Evolutionary conservation across 2,113 vertebrate species (phyloP), one percentile per base, ranked within the genome.

Genomic region (Laticauda colubrina): DNA sequence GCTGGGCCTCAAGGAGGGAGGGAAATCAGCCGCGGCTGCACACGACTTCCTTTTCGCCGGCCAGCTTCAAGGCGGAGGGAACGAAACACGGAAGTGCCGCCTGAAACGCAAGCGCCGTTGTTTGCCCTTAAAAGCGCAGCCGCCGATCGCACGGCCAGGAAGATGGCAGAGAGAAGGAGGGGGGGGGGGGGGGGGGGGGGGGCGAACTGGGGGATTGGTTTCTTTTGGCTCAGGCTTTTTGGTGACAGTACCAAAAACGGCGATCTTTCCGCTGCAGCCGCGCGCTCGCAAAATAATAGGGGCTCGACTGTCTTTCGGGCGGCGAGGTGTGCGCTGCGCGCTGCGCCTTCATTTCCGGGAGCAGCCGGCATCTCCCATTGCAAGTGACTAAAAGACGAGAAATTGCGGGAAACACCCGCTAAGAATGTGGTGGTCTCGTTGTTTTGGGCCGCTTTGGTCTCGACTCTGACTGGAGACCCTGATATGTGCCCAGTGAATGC

Each of bases 131-230:
- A 34, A 45, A 34, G 69, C 90, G 7, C 54, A 45, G 85, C 54
- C 95, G 90, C 94, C 94, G 94, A 29, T 95, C 93, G 48, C 54
- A 12, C 4, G 9, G 39, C 39, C 2, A 12, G 24, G 20, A 2
- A 23, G 24, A 20, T n/a, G 29, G 2, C 1, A 29, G 6, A n/a
- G n/a, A n/a, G n/a, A n/a, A n/a, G n/a, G n/a, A n/a, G n/a, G n/a
- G 34, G 34, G 34, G 34, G 34, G 34, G 34, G 34, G 34, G 34
- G 34, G 34, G 34, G 34, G 34, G 34, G 34, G 34, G 34, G 34
- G 34, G 34, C 34, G 34, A 39, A 18, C 34, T 14, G 26, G 18
- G 34, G 9, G 3, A 43, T 81, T 43, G 75, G 34, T 21, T 43
- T 18, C 18, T 9, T 43, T 43, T 9, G 75, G 34, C 75, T 34